Conservation (phyloP, 2,113 vertebrate genomes). For the Chionomys nivalis region DNA sequence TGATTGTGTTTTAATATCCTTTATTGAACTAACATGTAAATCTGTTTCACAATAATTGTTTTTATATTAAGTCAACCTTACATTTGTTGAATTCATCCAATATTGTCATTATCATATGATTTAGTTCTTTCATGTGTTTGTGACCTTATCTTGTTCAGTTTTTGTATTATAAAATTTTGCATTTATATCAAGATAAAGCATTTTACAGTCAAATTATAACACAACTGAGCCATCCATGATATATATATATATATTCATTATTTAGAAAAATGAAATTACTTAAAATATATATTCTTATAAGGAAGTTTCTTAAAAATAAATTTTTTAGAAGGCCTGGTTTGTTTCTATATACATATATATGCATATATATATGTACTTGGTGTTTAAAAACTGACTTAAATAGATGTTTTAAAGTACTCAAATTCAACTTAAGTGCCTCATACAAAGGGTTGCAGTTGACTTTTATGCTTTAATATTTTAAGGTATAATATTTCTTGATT, state of each 20-base stretch:
- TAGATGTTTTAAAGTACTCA: neutral
- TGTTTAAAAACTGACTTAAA: neutral
- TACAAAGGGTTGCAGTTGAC: neutral
- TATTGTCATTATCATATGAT: neutral
- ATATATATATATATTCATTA: neutral
- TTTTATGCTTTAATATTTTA: neutral
- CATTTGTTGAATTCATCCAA: neutral
- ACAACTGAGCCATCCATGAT: neutral
- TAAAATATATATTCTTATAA: neutral
- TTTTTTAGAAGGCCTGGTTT: neutral
- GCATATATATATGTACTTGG: no score
- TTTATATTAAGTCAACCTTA: neutral
- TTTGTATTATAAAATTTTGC: neutral
- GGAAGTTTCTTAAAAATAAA: neutral
- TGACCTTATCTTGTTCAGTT: neutral
- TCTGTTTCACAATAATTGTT: neutral
- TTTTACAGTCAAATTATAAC: neutral
- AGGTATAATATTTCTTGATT: neutral
- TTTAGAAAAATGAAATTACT: neutral
- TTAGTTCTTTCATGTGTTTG: neutral
- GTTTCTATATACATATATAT: neutral
- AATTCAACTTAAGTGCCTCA: neutral
- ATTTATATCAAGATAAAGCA: neutral
- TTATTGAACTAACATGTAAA: neutral
- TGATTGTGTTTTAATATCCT: neutral